Base-by-base conservation (phyloP, 2,113 vertebrate species). In the Thalassoma bifasciatum region DNA sequence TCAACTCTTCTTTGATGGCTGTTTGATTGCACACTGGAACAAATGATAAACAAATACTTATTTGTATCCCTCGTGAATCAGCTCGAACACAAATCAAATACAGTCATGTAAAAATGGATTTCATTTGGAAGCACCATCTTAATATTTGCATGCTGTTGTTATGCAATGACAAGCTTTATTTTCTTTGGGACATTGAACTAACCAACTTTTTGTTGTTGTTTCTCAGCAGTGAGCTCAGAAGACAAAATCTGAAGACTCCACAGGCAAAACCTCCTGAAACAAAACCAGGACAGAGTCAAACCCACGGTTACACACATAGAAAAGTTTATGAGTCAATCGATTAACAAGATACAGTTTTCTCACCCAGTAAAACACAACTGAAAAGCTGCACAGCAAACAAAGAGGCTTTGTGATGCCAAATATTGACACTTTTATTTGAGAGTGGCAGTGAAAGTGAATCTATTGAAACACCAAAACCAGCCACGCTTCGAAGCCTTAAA, bases 141-240 rank as follows among this genome's bases (percentile, higher is more conserved):
- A 40, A 5, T 4, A 40, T 40, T 40, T 40, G 38, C 38, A 12
- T 40, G 38, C 2, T 2, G 10, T 12, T 12, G 11, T 40, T 40
- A 2, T 40, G 38, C 38, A 40, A 40, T 40, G 38, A 3, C 2
- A 40, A 9, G 11, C 4, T n/a, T n/a, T 9, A 2, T n/a, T n/a
- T 49, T 21, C 12, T 36, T 63, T 62, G 7, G 1, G 17, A 38
- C 0, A 13, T 44, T 26, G 17, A 67, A 72, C 40, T 58, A 53
- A 73, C 59, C 5, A 8, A 0, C n/a, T 2, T 50, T 37, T 63
- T 74, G 6, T 64, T 38, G 60, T 63, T 78, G 12, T 70, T 7
- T 64, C 19, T 19, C 65, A 85, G 82, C 62, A 16, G 44, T 65
- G 22, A 75, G 38, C 17, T 14, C 6, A 67, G 46, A 58, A 69